These are phyloP conservation scores for Alca torda DNA, from an alignment of 2,797 vertebrate species.

Conservation along the genomic window DNA sequence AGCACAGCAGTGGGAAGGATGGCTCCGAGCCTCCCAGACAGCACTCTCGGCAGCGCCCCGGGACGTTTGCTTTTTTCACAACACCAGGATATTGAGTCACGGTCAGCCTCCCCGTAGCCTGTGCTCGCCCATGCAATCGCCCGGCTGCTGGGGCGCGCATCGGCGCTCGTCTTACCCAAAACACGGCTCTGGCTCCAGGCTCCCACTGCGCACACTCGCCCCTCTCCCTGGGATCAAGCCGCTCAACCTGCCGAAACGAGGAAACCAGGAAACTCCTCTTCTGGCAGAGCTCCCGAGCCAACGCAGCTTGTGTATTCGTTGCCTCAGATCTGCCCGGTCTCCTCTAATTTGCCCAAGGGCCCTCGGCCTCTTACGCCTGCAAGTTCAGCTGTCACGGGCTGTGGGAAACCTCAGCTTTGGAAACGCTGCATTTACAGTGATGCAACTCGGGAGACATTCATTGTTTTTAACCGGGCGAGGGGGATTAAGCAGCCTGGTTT, in stretches of 20 bases:
- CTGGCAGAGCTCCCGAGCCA: neutral
- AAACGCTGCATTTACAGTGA: neutral
- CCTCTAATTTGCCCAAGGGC: neutral
- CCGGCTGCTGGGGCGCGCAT: neutral
- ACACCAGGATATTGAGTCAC: neutral
- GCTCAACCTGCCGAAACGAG: neutral
- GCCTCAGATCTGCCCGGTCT: neutral
- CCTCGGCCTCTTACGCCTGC: neutral
- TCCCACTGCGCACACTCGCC: rapidly evolving
- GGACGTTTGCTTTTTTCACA: neutral
- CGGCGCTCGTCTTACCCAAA: neutral
- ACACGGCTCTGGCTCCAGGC: neutral
- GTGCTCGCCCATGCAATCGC: neutral
- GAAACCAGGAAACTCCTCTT: neutral
- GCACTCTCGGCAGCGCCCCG: rapidly evolving
- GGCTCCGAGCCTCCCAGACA: neutral
- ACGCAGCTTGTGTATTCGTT: neutral
- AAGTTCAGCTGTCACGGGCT: neutral
- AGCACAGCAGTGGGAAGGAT: neutral
- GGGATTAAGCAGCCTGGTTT: neutral
- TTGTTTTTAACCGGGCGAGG: neutral
- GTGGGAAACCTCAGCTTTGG: neutral
- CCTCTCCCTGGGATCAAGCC: neutral
- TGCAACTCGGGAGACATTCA: neutral
- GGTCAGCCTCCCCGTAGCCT: neutral